A percentile compares a stretch with the other conserved stretches of the same genome.
These are phyloP conservation scores for Poeciliopsis turrubarensis DNA, from an alignment of 2,113 vertebrate genomes.

Conservation along the genomic window DNA sequence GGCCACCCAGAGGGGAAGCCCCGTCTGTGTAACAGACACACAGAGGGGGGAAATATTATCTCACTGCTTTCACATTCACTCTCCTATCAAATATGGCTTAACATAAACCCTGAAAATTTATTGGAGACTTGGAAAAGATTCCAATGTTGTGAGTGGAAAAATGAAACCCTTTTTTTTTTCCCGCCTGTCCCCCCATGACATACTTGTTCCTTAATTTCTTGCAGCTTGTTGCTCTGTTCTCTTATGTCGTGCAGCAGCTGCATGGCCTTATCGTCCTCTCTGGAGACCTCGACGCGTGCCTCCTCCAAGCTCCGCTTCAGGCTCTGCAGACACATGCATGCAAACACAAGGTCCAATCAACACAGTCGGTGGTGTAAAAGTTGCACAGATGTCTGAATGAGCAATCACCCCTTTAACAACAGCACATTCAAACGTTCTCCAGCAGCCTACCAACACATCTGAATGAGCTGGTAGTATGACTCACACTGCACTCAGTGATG, in stretches of 20 bases:
- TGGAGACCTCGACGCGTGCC: conserved; percentile 97
- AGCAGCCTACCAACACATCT: conserved; percentile 2
- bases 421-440: conserved; percentile 3
- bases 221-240: conserved; percentile 97
- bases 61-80: conserved; percentile 7
- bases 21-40: conserved; percentile 31
- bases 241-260: conserved; percentile 98
- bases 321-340: conserved; percentile 82
- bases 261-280: conserved; percentile 98
- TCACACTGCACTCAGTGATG: conserved; percentile 99
- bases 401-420: neutral
- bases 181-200: conserved; percentile 6
- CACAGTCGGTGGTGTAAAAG: neutral
- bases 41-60: conserved; percentile 17
- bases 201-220: conserved; percentile 99
- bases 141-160: neutral
- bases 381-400: neutral
- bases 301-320: conserved; percentile 98
- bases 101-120: neutral
- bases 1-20: conserved; percentile 52
- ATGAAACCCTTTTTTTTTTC: neutral
- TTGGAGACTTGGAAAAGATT: neutral
- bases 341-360: conserved; percentile 12
- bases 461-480: conserved; percentile 56
- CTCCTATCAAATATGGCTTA: neutral